phyloP scores from a whole-genome alignment of 2,113 vertebrate genomes.

The Sakesphorus luctuosus region DNA sequence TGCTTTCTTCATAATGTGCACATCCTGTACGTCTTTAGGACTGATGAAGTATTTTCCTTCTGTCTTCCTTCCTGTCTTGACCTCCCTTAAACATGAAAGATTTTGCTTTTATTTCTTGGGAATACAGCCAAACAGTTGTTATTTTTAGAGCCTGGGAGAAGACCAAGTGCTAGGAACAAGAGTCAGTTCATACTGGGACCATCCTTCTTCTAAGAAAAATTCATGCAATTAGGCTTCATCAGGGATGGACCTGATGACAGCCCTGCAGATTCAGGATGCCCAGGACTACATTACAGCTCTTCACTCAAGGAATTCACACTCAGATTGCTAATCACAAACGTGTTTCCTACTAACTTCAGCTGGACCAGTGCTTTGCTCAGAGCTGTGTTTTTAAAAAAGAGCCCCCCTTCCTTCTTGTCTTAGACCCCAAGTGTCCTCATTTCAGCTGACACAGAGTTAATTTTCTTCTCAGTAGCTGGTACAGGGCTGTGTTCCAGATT shows the following conservation, averaged over 20 bases:
- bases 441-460: not conserved
- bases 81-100: not conserved
- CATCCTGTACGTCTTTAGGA: not conserved
- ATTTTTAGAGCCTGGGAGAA: not conserved
- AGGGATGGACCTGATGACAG: not conserved
- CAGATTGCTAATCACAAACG: not conserved
- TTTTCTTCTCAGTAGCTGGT: not conserved
- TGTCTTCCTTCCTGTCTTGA: not conserved
- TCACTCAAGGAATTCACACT: not conserved
- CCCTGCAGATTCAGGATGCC: not conserved
- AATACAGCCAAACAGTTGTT: not conserved
- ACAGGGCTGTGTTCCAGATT: not conserved
- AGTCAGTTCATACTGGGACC: not conserved
- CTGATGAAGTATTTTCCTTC: not conserved
- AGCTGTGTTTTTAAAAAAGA: not conserved
- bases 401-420: not conserved
- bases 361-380: not conserved
- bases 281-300: not conserved
- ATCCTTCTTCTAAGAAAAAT: not conserved
- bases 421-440: not conserved
- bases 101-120: not conserved
- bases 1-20: fast-evolving
- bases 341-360: not conserved
- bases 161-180: not conserved
- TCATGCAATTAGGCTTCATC: not conserved